Base-by-base conservation (phyloP, 2,888 invertebrate species). In the Lasioglossum leucozonium region DNA sequence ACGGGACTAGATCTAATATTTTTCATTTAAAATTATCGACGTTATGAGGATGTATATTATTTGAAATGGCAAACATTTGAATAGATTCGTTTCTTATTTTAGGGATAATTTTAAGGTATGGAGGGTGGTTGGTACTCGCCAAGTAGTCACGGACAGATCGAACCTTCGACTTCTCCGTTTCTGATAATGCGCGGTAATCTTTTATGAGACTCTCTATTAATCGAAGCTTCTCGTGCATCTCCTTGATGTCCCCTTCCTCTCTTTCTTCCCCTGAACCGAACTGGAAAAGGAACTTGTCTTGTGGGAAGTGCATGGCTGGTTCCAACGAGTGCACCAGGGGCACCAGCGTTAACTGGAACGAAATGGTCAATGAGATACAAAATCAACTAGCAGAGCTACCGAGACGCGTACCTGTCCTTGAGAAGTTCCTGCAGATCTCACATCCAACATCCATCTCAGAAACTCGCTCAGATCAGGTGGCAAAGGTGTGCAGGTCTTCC, bases 91-190 rank as follows among this genome's bases (percentile, higher is more conserved):
- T 4, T 44, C 4, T 42, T 42, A 42, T 42, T 44, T 44, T 44
- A 5, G 16, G 4, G 0, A 16, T 44, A 16, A 16, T 44, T 44
- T 44, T 44, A 44, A 44, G 42, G 10, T 1, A 42, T 11, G 4
- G 34, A 34, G 8, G n/a, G 18, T 0, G 86, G 81, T n/a, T 4
- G 26, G 10, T 13, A 58, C 77, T 88, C 83, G 93, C 94, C 91
- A 94, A 84, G 84, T 94, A 94, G 76, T 94, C 92, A 67, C 92
- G 89, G 44, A 93, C 91, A n/a, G 91, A 81, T 79, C 90, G 91
- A 13, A 94, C 92, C n/a, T 91, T 92, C 40, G 82, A 89, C 81
- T 92, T 93, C 13, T 94, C 93, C 37, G 81, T 87, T 6, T 86
- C 87, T 5, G 91, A 81, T 37, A 94, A 78, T 2, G 85, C 80